These are phyloP conservation scores for Drosophila parvula DNA, from an alignment of 1,140 invertebrate genomes.

Conservation along the genomic window DNA sequence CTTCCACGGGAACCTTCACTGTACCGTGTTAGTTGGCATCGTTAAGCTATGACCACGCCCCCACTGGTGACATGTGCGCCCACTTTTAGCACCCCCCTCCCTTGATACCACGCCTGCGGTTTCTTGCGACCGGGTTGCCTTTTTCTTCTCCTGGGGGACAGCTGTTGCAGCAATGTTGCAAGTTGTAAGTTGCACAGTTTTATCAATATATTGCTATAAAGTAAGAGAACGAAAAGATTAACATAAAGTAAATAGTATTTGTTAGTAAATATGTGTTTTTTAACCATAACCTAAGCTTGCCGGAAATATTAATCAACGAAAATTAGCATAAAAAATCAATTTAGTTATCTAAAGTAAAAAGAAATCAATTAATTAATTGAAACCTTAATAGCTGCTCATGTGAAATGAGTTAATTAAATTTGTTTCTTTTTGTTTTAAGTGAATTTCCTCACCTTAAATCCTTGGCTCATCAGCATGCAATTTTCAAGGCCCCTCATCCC, in stretches of 20 bases:
- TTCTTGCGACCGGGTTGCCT: constrained; percentile 26
- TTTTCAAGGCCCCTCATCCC: not conserved
- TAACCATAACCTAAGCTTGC: too few relatives aligned
- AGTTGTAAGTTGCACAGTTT: constrained; percentile 32
- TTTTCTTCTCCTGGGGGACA: constrained; percentile 35
- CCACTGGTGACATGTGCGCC: constrained; percentile 30
- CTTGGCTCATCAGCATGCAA: constrained; percentile 16
- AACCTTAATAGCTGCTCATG: too few relatives aligned
- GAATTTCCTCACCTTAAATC: not conserved
- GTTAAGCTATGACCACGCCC: constrained; percentile 73
- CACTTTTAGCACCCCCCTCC: not conserved
- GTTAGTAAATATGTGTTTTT: too few relatives aligned
- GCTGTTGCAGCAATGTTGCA: constrained; percentile 53
- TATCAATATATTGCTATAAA: constrained; percentile 12
- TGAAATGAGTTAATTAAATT: not conserved
- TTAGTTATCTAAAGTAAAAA: not conserved
- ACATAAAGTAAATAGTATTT: too few relatives aligned
- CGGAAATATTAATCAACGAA: too few relatives aligned
- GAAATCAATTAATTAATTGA: not conserved
- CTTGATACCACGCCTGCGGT: not conserved
- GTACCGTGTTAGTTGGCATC: constrained; percentile 60
- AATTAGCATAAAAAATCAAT: not conserved
- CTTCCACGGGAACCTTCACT: constrained; percentile 11
- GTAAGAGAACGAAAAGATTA: not conserved
- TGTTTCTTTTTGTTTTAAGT: too few relatives aligned